Base-by-base conservation (phyloP, 2,888 invertebrate genomes). In the Ochropleura plecta region DNA sequence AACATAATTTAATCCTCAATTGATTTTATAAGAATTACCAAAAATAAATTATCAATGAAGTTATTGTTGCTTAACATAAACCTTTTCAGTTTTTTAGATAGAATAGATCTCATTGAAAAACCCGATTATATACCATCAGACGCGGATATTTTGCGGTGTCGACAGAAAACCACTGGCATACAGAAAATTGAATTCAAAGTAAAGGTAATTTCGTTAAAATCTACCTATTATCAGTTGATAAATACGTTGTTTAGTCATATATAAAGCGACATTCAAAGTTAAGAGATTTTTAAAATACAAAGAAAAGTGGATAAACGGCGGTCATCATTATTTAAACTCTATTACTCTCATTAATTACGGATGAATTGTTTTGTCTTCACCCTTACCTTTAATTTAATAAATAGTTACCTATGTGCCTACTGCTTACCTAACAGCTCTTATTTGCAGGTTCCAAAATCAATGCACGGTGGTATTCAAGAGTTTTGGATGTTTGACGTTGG, bases 401-500 rank as follows among this genome's bases (percentile, higher is more conserved):
- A 30, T 2, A n/a, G n/a, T n/a, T n/a, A 30, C 30, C 30, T 4
- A 65, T 5, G 14, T n/a, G 18, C 65, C 18, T n/a, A 73, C 44
- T 70, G 44, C 9, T 40, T 1, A 20, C 30, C 0, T 10, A 30
- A 8, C 12, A 51, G 3, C 5, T 57, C 9, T 49, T 42, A n/a
- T 46, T 69, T 72, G 5, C 60, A 97, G 95, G 97, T 98, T 10
- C 97, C 98, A 7, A 97, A 97, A 89, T 97, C 97, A 63, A 97
- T 97, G 95, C 98, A 98, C 0, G 98, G 98, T 1, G 98, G 98
- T 0, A 92, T 95, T 9, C 98, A 98, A 88, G 97, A 97, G 46
- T 98, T 98, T 90, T 98, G 98, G 97, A 98, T 98, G 97, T 98
- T 97, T 87, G 98, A 98, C 90, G 98, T 98, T 0, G 98, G 98